Evolutionary conservation across 2,113 vertebrate species (phyloP), one percentile per base, ranked within the genome.

Genomic region (Podocnemis expansa): DNA sequence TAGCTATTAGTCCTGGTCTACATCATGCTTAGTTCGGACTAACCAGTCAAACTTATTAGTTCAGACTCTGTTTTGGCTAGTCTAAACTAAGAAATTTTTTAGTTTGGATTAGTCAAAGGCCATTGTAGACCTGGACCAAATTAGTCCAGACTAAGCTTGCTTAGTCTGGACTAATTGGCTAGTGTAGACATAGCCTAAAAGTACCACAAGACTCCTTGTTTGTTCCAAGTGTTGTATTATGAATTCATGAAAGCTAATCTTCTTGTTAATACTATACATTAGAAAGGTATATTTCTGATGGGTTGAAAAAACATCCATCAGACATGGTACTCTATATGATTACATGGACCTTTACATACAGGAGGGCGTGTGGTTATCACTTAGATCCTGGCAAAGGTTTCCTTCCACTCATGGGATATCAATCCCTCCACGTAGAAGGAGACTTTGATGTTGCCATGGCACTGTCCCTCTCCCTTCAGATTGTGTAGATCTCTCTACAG

Each of bases 241-340:
- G 27, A 89, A 58, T 47, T 43, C 82, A 85, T 63, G 14, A 19
- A n/a, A 89, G 83, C 63, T 63, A n/a, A 45, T 47, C 12, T 67
- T 75, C n/a, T 70, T 70, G 78, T 27, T 41, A 14, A 38, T 4
- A 2, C 47, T 82, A 81, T 80, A 12, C 87, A 29, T 56, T 85
- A 83, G 45, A 93, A 82, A 87, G 47, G 45, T 25, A 17, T 22
- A 70, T 91, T 95, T 83, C 47, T 78, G 45, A 49, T 70, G 70
- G 34, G 27, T 29, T 7, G 63, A 81, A 94, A 93, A 91, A 84
- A 43, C 43, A 60, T 85, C 94, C 88, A 75, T 82, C 76, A 91
- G 83, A 0, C 1, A 75, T 49, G 45, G 43, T 76, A 38, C 1
- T 3, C 78, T 92, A 91, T 82, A 80, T 0, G 0, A 82, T 58